Conservation (phyloP, 2,797 vertebrate genomes). For the Choloepus didactylus region DNA sequence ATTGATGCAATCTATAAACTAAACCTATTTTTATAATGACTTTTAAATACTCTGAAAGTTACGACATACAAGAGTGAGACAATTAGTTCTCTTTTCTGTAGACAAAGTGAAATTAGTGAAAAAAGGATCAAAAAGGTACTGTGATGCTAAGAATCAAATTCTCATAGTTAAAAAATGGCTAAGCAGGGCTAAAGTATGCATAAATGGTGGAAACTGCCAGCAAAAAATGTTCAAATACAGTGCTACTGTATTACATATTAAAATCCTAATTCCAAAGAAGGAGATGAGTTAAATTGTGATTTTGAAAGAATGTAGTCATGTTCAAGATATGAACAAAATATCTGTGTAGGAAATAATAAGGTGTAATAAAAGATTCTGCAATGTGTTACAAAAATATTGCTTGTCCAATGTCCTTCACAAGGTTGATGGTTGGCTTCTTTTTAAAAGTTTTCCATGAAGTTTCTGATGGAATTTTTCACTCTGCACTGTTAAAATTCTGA, state of each 20-base stretch:
- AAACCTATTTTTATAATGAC: not conserved
- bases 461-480: conserved; percentile 1
- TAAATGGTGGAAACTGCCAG: not conserved
- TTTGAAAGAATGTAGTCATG: conserved; percentile 22
- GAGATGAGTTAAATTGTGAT: not conserved
- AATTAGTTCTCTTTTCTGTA: not conserved
- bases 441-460: conserved; percentile 36
- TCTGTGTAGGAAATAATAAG: not conserved
- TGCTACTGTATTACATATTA: not conserved
- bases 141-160: not conserved
- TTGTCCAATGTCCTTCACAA: not conserved
- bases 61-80: not conserved
- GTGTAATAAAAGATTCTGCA: not conserved
- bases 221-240: not conserved
- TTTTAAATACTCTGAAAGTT: not conserved
- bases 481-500: conserved; percentile 33
- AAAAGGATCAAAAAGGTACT: not conserved
- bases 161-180: not conserved
- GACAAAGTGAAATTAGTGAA: not conserved
- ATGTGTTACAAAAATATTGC: not conserved
- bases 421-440: conserved; percentile 48
- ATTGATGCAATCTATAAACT: not conserved
- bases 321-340: conserved; percentile 1
- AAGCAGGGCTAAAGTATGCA: not conserved
- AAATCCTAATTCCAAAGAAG: not conserved